phyloP scores from a whole-genome alignment of 1,140 invertebrate species.

The Sycophaga agraensis region DNA sequence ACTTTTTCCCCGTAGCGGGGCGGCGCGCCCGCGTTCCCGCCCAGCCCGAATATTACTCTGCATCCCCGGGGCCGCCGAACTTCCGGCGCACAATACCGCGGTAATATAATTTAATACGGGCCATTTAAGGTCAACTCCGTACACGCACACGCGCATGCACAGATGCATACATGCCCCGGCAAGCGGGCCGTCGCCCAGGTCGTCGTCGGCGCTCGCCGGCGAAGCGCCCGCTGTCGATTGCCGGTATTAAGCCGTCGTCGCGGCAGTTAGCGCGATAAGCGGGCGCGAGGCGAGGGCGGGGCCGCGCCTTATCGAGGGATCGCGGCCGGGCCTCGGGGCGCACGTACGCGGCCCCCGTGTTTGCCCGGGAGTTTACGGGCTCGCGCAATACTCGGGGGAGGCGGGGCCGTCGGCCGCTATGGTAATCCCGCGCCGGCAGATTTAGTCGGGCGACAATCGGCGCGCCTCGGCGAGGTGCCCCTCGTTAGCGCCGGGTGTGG shows the following conservation, averaged over 20 bases:
- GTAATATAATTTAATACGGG: too few species aligned
- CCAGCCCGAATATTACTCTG: too few species aligned
- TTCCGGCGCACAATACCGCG: too few species aligned
- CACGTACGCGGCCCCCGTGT: not conserved
- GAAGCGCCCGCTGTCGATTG: too few species aligned
- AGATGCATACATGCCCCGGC: not conserved
- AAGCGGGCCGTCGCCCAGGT: too few species aligned
- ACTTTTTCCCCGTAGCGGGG: not conserved
- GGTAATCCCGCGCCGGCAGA: slow-evolving; percentile 1
- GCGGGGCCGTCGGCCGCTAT: not conserved
- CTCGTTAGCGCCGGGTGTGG: too few species aligned
- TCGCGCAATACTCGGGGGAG: not conserved
- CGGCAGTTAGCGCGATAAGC: not conserved
- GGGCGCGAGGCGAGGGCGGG: not conserved
- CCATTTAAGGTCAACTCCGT: too few species aligned
- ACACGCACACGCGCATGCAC: not conserved
- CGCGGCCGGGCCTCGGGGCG: not conserved
- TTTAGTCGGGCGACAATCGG: slow-evolving; percentile 16
- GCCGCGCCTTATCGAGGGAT: slow-evolving; percentile 2
- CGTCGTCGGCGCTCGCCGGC: too few species aligned
- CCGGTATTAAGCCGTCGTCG: not conserved
- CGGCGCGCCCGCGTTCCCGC: not conserved
- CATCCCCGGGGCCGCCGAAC: too few species aligned
- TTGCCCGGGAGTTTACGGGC: slow-evolving; percentile 1
- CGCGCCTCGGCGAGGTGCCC: not conserved